phyloP scores from a whole-genome alignment of 2,113 vertebrate genomes.

The human (Homo sapiens) region GRCh38 chr12:12183001-12183500 shows the following conservation, averaged over 20 bases:
- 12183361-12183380: conserved; percentile 16
- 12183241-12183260: conserved; percentile 44
- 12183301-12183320: conserved; percentile 45
- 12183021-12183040: conserved; percentile 82
- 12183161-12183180: conserved; percentile 48
- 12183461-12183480: neutral
- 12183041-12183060: conserved; percentile 83
- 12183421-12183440: neutral
- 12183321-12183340: conserved; percentile 51
- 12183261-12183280: conserved; percentile 48
- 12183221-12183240: conserved; percentile 59
- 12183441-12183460: neutral
- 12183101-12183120: conserved; percentile 82
- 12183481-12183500: neutral
- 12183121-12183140: conserved; percentile 73
- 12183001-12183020: conserved; percentile 82
- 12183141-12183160: conserved; percentile 73
- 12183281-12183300: neutral
- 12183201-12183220: conserved; percentile 61
- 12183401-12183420: neutral
- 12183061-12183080: conserved; percentile 86
- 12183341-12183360: conserved; percentile 30
- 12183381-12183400: conserved; percentile 22
- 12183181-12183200: conserved; percentile 40
- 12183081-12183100: conserved; percentile 81